These are phyloP conservation scores for Clistopyga incitator DNA, from an alignment of 2,888 invertebrate genomes.

Conservation along the genomic window DNA sequence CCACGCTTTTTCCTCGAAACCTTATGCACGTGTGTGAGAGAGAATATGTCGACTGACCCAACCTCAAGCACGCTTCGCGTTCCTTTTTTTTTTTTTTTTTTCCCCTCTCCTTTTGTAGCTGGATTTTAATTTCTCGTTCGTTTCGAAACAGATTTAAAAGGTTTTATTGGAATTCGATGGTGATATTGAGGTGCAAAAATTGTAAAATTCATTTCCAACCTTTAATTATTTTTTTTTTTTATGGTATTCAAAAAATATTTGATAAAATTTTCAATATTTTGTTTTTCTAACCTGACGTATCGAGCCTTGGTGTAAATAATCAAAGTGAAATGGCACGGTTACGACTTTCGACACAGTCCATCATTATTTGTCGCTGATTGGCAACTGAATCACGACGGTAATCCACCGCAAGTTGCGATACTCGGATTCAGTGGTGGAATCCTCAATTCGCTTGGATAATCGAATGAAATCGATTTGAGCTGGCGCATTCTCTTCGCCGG, in stretches of 20 bases:
- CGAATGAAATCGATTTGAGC: slow-evolving; percentile 69
- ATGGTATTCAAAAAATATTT: no score
- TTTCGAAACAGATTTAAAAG: no score
- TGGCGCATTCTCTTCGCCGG: slow-evolving; percentile 42
- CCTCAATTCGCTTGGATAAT: slow-evolving; percentile 65
- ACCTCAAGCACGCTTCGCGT: no score
- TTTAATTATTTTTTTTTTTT: no score
- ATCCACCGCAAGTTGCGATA: slow-evolving; percentile 4
- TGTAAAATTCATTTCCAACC: no score
- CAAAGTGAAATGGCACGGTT: background rate
- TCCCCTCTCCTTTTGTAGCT: no score
- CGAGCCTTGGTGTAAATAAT: background rate
- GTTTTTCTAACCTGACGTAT: no score
- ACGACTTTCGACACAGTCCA: background rate
- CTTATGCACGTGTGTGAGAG: background rate
- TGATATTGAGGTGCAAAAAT: no score
- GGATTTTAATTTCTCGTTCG: no score
- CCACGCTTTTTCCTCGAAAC: slow-evolving; percentile 21
- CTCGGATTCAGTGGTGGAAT: slow-evolving; percentile 30
- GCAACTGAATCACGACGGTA: background rate
- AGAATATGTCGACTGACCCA: background rate
- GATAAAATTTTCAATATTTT: no score
- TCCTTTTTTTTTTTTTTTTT: no score
- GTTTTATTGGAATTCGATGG: no score
- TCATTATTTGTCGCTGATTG: background rate